Conservation (phyloP, 2,888 invertebrate species). For the Priapulus caudatus region DNA sequence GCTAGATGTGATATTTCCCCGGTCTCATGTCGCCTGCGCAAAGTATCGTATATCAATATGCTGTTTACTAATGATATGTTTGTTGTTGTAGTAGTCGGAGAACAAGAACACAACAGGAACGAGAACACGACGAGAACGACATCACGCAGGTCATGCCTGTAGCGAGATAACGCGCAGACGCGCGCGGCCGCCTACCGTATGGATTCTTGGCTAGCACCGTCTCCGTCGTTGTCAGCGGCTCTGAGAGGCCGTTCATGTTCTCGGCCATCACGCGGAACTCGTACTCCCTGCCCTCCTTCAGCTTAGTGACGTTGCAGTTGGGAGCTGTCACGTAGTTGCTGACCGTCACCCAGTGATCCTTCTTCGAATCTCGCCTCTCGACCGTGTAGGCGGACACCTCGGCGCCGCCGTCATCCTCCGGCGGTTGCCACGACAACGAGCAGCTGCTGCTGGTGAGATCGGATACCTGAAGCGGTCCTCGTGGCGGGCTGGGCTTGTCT, state of each 20-base stretch:
- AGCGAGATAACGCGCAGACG: too few species aligned
- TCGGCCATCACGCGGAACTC: constrained; percentile 90
- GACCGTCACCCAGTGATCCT: constrained; percentile 80
- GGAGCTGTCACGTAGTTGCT: constrained; percentile 84
- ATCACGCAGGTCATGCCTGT: too few species aligned
- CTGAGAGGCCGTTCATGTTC: constrained; percentile 89
- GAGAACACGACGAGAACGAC: too few species aligned
- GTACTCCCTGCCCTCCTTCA: constrained; percentile 79
- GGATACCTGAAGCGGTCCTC: constrained; percentile 74
- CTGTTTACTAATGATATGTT: too few species aligned
- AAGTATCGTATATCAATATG: too few species aligned
- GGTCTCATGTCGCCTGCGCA: too few species aligned
- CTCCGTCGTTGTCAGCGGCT: constrained; percentile 72
- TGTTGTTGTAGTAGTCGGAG: too few species aligned
- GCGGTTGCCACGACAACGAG: constrained; percentile 52
- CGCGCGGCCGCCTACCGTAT: constrained; percentile 54
- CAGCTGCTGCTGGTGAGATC: constrained; percentile 94
- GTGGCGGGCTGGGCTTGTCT: constrained; percentile 75
- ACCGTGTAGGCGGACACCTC: constrained; percentile 89
- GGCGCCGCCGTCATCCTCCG: constrained; percentile 81
- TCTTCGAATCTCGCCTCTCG: constrained; percentile 83
- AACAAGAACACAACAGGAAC: too few species aligned
- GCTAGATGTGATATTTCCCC: too few species aligned
- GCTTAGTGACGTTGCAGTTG: constrained; percentile 77
- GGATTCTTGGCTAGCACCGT: constrained; percentile 89